phyloP scores from a whole-genome alignment of 1,140 invertebrate genomes.

The Platyscapa corneri region DNA sequence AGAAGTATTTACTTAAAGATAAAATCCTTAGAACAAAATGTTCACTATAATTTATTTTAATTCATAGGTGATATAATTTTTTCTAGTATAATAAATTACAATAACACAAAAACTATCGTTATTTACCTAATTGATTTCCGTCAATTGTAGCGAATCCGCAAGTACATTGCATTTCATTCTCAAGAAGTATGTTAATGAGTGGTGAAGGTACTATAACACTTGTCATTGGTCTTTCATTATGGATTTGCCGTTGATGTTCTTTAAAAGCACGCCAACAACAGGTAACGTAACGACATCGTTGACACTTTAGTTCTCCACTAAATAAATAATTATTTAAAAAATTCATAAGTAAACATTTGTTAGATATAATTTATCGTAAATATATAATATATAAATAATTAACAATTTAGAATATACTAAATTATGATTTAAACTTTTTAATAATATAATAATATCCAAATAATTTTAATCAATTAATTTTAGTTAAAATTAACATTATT shows the following conservation, averaged over 20 bases:
- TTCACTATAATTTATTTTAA: too few relatives aligned
- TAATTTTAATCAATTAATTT: neutral
- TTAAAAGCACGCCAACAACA: constrained; percentile 84
- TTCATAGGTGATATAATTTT: too few relatives aligned
- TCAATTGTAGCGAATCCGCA: constrained; percentile 83
- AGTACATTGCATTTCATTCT: constrained; percentile 80
- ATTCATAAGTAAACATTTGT: neutral
- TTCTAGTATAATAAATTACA: too few relatives aligned
- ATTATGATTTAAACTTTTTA: too few relatives aligned
- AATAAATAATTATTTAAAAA: constrained; percentile 51
- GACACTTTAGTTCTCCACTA: constrained; percentile 83
- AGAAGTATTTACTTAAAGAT: too few relatives aligned
- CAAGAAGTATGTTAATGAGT: constrained; percentile 72
- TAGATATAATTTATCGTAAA: neutral
- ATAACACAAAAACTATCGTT: neutral
- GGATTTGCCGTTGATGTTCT: constrained; percentile 80
- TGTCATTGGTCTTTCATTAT: constrained; percentile 76
- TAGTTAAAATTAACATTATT: neutral
- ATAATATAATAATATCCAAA: neutral
- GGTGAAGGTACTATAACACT: constrained; percentile 74
- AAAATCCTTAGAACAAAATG: too few relatives aligned
- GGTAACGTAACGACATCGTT: constrained; percentile 84
- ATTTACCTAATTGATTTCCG: constrained; percentile 74
- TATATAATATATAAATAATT: neutral
- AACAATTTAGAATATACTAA: too few relatives aligned